A percentile compares a stretch with the other conserved stretches of the same genome.
Evolutionary conservation across 2,113 vertebrate species (phyloP).

Genomic region (Ifrita kowaldi): DNA sequence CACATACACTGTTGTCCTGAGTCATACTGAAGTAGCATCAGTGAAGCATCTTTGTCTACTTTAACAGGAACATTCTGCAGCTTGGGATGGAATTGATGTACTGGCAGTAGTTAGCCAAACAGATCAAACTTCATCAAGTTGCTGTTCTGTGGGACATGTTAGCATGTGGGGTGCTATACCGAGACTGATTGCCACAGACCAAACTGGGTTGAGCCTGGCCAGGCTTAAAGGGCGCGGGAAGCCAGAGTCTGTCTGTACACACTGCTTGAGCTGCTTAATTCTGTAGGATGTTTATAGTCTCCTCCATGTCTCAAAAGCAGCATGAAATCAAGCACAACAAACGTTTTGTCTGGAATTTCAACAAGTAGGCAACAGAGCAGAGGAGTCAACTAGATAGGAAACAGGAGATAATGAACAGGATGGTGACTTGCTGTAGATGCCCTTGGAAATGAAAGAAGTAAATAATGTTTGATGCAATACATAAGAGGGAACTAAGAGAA

Average conservation of each 20-base stretch:
- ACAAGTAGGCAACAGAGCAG: neutral
- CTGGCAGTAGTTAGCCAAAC: neutral
- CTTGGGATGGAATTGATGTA: neutral
- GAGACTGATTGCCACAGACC: neutral
- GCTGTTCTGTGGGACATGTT: neutral
- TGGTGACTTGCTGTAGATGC: neutral
- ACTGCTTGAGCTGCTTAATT: neutral
- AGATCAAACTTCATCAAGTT: neutral
- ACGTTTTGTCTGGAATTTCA: neutral
- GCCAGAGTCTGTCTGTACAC: neutral
- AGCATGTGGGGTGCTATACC: fast-evolving
- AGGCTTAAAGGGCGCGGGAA: neutral
- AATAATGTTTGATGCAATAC: neutral
- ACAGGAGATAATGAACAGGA: neutral
- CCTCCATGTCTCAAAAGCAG: neutral
- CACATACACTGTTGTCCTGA: neutral
- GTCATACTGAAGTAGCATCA: neutral
- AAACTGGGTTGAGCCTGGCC: neutral
- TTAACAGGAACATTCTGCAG: neutral
- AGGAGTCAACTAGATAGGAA: neutral
- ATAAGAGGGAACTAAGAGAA: neutral
- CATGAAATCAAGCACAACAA: neutral
- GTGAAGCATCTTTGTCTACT: neutral
- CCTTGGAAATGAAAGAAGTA: neutral
- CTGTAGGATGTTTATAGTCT: neutral